Conservation (phyloP, 1,140 invertebrate species). For the Trichonephila clavata region DNA sequence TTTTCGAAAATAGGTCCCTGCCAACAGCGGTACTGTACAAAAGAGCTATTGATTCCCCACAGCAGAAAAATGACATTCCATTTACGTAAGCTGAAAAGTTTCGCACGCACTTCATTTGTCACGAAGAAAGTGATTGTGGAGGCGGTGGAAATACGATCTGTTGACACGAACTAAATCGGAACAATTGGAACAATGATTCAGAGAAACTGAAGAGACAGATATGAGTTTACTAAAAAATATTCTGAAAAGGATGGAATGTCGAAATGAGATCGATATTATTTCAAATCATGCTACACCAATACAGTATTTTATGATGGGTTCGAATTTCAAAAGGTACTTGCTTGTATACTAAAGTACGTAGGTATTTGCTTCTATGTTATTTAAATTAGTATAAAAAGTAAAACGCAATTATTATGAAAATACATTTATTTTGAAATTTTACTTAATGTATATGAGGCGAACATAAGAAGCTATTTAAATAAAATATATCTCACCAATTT, state of each 20-base stretch:
- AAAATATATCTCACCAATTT: too few species aligned
- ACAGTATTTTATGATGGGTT: too few species aligned
- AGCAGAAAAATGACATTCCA: conserved; percentile 53
- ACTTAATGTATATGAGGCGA: too few species aligned
- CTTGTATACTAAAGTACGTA: too few species aligned
- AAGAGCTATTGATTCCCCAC: conserved; percentile 52
- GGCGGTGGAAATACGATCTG: not conserved
- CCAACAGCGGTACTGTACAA: not conserved
- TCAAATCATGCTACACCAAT: too few species aligned
- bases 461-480: too few species aligned
- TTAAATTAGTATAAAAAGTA: too few species aligned
- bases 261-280: not conserved
- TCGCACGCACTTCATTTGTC: conserved; percentile 57
- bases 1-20: not conserved
- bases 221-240: not conserved
- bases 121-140: not conserved
- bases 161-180: conserved; percentile 57
- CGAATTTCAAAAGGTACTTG: too few species aligned
- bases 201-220: conserved; percentile 3
- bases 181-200: conserved; percentile 57
- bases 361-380: too few species aligned
- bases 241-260: not conserved
- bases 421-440: too few species aligned
- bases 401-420: too few species aligned
- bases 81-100: conserved; percentile 63